Evolutionary conservation across 1,140 invertebrate species (phyloP), one percentile per base, ranked within the genome.

Genomic region (Campoletis sonorensis): DNA sequence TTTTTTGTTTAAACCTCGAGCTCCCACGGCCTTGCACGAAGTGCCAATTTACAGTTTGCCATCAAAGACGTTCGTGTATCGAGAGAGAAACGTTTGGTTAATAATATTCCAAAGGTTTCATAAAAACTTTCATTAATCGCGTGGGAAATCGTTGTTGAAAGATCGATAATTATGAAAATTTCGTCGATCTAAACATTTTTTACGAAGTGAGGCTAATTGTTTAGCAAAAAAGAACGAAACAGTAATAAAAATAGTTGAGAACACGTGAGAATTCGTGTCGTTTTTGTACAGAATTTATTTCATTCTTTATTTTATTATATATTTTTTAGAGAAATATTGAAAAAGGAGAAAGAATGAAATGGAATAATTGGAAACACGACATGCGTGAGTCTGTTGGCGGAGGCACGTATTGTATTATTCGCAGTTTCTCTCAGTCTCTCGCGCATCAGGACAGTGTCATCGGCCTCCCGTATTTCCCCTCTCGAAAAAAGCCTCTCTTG

Each of bases 391-490:
- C 18, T 58, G 54, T n/a, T 58, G 54, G 54, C 54, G 13, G 21
- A 58, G 18, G 54, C 54, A 58, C 54, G 54, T 58, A 58, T 58
- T 58, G 18, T 45, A 11, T 45, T 45, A 45, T 58, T 58, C 54
- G 54, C 21, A 18, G 54, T 58, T 58, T 58, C 54, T 58, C 54
- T 23, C 54, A 23, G n/a, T 67, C 61, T 27, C 61, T 67, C 13
- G 23, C 23, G 33, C 61, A 79, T 68, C 68, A 13, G 54, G 54
- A 58, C 76, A 67, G 77, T 79, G 77, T 79, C 77, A 79, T 79
- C 77, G 77, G 58, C 77, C 77, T 79, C 77, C 77, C 58, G 30
- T 79, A 37, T 45, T 79, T 45, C 27, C 64, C 64, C 77, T 58
- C 77, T 45, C 37, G 61, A 27, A 67, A 58, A 58, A 58, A 58